Base-by-base conservation (phyloP, 2,113 vertebrate species). In the Etheostoma cragini region DNA sequence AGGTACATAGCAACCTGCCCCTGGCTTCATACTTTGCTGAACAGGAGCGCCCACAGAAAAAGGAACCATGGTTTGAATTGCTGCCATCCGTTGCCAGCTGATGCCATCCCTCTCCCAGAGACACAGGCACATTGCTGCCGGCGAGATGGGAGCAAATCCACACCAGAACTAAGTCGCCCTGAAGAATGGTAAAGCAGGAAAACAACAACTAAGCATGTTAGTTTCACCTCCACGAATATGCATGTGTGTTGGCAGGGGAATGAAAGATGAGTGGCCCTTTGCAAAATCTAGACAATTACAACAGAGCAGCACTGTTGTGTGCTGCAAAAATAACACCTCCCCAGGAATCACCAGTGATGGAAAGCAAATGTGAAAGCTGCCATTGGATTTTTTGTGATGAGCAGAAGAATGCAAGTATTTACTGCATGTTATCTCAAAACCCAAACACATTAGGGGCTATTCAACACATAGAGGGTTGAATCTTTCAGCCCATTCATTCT, bases 161-260 rank as follows among this genome's bases (percentile, higher is more conserved):
- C 89, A 93, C 88, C 92, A 93, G 91, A 93, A 93, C 92, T 94
- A 94, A 94, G 91, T 87, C 93, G 73, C 84, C 77, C 83, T 49
- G 54, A 89, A 93, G 91, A 93, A 93, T 88, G 81, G 88, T 6
- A 54, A 86, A 84, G 90, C 86, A 83, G 92, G 86, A 84, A 91
- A 93, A 94, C 92, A 93, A 92, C 91, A 90, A 90, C 91, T 94
- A 94, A 94, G 93, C 93, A 79, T 72, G 87, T 94, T 94, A 92
- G 90, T 89, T 91, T 89, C 92, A 93, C 87, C 87, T 88, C 89
- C 83, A 81, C 85, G 74, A 88, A 91, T 87, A 83, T 87, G 88
- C 85, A 88, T 88, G 87, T 91, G 91, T 91, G 90, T 83, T 92
- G 92, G 93, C 94, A 92, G 80, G 38, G 83, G 78, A 84, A 85